Evolutionary conservation across 2,888 invertebrate genomes (phyloP), one percentile per base, ranked within the genome.

Genomic region (Pachydiplax longipennis): DNA sequence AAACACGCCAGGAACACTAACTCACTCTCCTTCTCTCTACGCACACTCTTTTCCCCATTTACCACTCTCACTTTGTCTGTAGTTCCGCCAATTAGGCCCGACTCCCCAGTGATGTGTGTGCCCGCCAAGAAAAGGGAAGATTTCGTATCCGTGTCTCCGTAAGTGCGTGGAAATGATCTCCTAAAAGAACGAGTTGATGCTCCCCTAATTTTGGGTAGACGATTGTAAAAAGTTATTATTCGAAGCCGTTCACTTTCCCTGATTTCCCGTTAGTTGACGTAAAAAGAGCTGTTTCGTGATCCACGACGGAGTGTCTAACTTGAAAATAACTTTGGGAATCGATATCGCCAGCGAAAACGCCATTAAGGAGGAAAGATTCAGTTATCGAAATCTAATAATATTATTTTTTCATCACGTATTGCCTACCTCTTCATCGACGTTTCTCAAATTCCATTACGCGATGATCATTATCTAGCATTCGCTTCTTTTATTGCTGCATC

Each of bases 1-100:
- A 83, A 53, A 83, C 58, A 58, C 83, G 58, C 83, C 83, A 35
- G 83, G 35, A 37, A 61, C 87, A 35, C 40, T 87, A 65, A 87
- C 87, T 87, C 87, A 65, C 61, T 37, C 37, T 65, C 22, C 37
- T 22, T 40, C 61, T 58, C 31, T 44, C 35, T 25, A 25, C 81
- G 53, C 53, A 53, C 53, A 53, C 53, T 53, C 53, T 44, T 81
- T 25, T 48, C 22, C 81, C 44, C 12, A 15, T 22, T 81, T 31
- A 25, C n/a, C 48, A 22, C 44, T 44, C 48, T 48, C 48, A n/a
- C 82, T 44, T 44, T 44, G 48, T 13, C 48, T n/a, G 58, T 18
- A 22, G 58, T 83, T 83, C 35, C 35, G 35, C 83, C 83, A 58
- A 83, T 83, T 83, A 83, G 53, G 15, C 53, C 58, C 31, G 15